A percentile compares a stretch with the other conserved stretches of the same genome.
These are phyloP conservation scores for Microcebus ravelobensis DNA, from an alignment of 2,113 vertebrate genomes.

Conservation along the genomic window DNA sequence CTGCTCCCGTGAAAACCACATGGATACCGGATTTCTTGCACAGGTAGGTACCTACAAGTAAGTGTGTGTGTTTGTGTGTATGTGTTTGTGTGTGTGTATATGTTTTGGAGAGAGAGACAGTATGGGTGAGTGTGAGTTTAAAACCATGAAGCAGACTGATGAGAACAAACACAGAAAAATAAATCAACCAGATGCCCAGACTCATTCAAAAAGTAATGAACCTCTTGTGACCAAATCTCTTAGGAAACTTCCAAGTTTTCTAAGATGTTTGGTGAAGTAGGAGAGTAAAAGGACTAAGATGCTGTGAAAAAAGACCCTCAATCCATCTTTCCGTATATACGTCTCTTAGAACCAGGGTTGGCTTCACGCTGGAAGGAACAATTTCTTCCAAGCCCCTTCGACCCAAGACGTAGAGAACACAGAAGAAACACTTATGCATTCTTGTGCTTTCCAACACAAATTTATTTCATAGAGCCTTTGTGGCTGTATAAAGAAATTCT, in stretches of 20 bases:
- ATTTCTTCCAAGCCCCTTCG: conserved; percentile 10
- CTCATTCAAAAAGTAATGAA: conserved; percentile 23
- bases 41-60: too few relatives aligned
- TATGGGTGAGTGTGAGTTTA: too few relatives aligned
- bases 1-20: too few relatives aligned
- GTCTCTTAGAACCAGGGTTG: not conserved
- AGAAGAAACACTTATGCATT: conserved; percentile 53
- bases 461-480: conserved; percentile 48
- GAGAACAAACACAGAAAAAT: too few relatives aligned
- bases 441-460: conserved; percentile 71
- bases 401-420: not conserved
- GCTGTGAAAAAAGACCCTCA: not conserved
- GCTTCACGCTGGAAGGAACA: not conserved
- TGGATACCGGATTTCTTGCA: too few relatives aligned
- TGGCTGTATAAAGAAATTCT: conserved; percentile 57
- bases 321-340: not conserved
- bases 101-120: too few relatives aligned
- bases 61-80: too few relatives aligned
- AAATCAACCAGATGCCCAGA: not conserved
- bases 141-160: too few relatives aligned
- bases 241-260: conserved; percentile 1
- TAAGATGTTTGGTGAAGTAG: not conserved
- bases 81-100: too few relatives aligned
- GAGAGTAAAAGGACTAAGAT: not conserved
- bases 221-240: conserved; percentile 18